Conservation (phyloP, 2,797 vertebrate species). For the Spatula versicolor region DNA sequence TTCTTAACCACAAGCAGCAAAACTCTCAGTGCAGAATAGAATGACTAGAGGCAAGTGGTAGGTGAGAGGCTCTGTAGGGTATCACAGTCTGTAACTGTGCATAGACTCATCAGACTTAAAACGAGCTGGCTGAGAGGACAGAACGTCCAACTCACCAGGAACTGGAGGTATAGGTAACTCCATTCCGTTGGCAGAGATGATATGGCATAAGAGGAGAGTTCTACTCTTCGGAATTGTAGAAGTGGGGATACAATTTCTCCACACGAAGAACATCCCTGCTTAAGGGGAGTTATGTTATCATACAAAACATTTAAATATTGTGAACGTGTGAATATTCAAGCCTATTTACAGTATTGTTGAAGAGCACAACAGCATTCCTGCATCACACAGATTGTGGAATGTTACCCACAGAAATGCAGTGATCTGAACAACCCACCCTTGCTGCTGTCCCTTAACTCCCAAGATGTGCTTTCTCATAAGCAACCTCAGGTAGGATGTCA, state of each 20-base stretch:
- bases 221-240: neutral
- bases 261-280: neutral
- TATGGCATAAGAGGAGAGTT: neutral
- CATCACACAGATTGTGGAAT: neutral
- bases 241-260: neutral
- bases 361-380: neutral
- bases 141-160: neutral
- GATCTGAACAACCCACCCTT: neutral
- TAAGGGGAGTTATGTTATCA: neutral
- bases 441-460: neutral
- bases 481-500: neutral
- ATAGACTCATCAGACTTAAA: neutral
- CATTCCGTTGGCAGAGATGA: neutral
- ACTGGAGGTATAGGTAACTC: neutral
- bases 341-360: neutral
- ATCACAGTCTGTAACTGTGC: neutral
- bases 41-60: neutral
- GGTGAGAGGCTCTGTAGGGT: neutral
- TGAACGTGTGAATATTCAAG: neutral
- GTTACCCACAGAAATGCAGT: neutral
- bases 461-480: neutral
- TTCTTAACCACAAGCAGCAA: neutral
- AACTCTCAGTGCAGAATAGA: neutral
- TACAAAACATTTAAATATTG: neutral
- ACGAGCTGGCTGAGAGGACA: neutral